phyloP scores from a whole-genome alignment of 2,888 invertebrate species.

The Lycaena phlaeas region DNA sequence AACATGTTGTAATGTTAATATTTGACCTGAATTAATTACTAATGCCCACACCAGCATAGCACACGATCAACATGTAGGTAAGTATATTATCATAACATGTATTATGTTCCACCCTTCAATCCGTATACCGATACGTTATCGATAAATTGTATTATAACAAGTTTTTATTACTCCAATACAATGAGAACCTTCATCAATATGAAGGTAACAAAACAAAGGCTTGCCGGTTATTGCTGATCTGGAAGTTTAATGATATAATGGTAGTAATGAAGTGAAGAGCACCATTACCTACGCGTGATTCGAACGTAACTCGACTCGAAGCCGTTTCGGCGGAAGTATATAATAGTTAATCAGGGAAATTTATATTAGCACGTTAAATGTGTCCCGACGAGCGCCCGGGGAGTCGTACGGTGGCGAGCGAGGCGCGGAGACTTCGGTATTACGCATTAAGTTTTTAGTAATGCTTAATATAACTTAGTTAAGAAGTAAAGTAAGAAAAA shows the following conservation, averaged over 20 bases:
- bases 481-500: too few relatives aligned
- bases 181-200: too few relatives aligned
- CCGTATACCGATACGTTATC: too few relatives aligned
- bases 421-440: background rate
- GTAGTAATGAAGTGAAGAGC: background rate
- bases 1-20: too few relatives aligned
- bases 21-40: too few relatives aligned
- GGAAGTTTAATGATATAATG: background rate
- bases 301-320: background rate
- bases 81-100: too few relatives aligned
- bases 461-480: background rate
- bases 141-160: too few relatives aligned
- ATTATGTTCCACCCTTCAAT: too few relatives aligned
- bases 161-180: too few relatives aligned
- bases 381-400: background rate
- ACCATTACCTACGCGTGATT: constrained; percentile 1
- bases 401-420: constrained; percentile 1
- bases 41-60: too few relatives aligned
- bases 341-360: constrained; percentile 5
- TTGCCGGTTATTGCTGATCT: constrained; percentile 3
- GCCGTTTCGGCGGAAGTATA: constrained; percentile 4
- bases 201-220: too few relatives aligned
- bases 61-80: too few relatives aligned
- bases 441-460: background rate
- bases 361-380: constrained; percentile 3